Base-by-base conservation (phyloP, 2,888 invertebrate species). In the Hydrotaea diabolus region DNA sequence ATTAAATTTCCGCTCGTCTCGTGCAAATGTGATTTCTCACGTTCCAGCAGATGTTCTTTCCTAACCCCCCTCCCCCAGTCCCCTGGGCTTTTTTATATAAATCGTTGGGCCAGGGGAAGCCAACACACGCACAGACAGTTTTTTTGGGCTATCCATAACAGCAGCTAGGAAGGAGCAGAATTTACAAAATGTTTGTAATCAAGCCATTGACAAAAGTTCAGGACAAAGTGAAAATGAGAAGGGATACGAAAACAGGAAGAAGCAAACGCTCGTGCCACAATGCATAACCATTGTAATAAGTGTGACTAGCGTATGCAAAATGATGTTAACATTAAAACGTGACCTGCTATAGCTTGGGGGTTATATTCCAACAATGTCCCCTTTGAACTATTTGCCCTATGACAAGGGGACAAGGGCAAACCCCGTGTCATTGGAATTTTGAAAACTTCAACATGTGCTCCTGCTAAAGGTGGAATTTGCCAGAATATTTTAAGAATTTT, bases 1-100 rank as follows among this genome's bases (percentile, higher is more conserved):
- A 72, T 72, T 77, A 66, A 81, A 82, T 82, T 82, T 82, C 82
- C 78, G 78, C 74, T 78, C 49, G 36, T 49, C 66, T 78, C 71
- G 17, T 43, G 39, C 59, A 78, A 69, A 78, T 73, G 53, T 75
- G 78, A 75, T 75, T 78, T 75, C 59, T 62, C 53, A 69, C 77
- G 74, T 77, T 73, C 49, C n/a, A 13, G 49, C 72, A 62, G 62
- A 43, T 77, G 76, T 53, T 57, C 7, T 53, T 21, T 31, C 31
- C 19, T 76, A 64, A 11, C n/a, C n/a, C n/a, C n/a, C n/a, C n/a
- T n/a, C n/a, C n/a, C 9, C 43, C 17, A 39, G 36, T 66, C 36
- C 43, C 15, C 17, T 43, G 2, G 43, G 5, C 43, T n/a, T 8
- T 49, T 49, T 49, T 49, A 49, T 49, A n/a, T n/a, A 49, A 49